Evolutionary conservation across 2,113 vertebrate genomes (phyloP).

Genomic region (Pitta sordida): DNA sequence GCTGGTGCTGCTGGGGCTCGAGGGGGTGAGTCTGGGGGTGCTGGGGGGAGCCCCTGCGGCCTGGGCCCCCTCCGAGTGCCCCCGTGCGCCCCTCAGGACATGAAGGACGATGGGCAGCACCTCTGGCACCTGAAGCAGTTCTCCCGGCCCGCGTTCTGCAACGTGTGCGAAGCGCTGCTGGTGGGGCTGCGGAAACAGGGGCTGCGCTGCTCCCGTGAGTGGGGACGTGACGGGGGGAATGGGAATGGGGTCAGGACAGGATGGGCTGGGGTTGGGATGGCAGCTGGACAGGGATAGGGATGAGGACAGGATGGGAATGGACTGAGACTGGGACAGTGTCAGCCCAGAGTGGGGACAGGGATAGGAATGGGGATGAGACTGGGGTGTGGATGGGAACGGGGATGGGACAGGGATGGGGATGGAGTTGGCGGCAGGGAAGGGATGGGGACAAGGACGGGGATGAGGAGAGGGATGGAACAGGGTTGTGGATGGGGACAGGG

Average conservation of each 20-base stretch:
- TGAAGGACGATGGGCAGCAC: constrained; percentile 86
- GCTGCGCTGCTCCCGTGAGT: constrained; percentile 86
- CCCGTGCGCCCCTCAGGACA: constrained; percentile 68
- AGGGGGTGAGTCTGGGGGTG: constrained; percentile 67
- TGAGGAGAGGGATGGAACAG: neutral
- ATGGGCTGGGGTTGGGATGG: neutral
- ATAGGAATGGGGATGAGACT: neutral
- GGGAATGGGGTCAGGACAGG: neutral
- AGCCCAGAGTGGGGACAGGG: no score
- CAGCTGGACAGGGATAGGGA: neutral
- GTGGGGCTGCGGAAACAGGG: constrained; percentile 89
- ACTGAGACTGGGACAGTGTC: neutral
- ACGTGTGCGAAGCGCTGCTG: constrained; percentile 83
- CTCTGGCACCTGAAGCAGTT: constrained; percentile 91
- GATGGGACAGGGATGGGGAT: no score
- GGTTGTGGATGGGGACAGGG: no score
- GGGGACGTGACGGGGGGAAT: neutral
- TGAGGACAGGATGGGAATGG: no score
- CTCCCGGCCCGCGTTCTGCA: constrained; percentile 84
- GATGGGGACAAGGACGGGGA: neutral
- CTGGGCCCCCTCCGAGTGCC: no score
- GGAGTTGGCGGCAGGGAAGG: neutral
- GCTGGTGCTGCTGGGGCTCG: constrained; percentile 88
- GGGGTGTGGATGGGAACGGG: neutral
- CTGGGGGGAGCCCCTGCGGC: neutral